These are phyloP conservation scores for Phrynosoma blainvillii DNA, from an alignment of 2,113 vertebrate genomes.

Conservation along the genomic window DNA sequence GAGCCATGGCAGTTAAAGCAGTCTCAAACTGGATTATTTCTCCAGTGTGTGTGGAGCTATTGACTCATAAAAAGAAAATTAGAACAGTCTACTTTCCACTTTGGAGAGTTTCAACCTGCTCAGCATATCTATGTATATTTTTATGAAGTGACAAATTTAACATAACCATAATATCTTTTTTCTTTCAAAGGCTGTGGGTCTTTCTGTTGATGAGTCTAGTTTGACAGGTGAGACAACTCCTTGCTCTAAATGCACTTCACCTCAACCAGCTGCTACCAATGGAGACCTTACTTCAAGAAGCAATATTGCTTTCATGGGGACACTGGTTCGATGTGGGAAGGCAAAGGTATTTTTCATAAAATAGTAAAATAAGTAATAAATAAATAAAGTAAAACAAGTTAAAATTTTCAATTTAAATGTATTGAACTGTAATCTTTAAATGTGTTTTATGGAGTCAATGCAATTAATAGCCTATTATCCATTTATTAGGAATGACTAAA, in stretches of 20 bases:
- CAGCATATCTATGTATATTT: neutral
- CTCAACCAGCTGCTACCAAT: conserved; percentile 82
- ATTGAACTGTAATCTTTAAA: neutral
- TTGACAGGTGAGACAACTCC: conserved; percentile 95
- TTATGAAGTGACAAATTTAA: neutral
- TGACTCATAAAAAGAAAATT: neutral
- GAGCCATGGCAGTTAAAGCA: no score
- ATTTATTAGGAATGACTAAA: neutral
- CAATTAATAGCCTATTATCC: neutral
- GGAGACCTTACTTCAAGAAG: conserved; percentile 92
- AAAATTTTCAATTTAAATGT: neutral
- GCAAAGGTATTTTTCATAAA: conserved; percentile 85
- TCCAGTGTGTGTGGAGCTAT: neutral
- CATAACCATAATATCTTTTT: neutral
- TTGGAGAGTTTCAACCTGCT: neutral
- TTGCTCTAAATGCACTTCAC: conserved; percentile 86
- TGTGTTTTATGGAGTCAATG: neutral
- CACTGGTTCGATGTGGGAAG: conserved; percentile 93
- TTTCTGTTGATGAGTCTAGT: conserved; percentile 95
- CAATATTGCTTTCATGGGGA: conserved; percentile 99
- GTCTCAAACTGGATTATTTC: neutral
- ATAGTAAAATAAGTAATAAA: neutral
- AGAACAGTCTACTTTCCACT: no score
- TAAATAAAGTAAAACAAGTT: neutral
- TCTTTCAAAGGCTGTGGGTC: conserved; percentile 84